Evolutionary conservation across 2,113 vertebrate genomes (phyloP).

Genomic region (Elachura formosa): DNA sequence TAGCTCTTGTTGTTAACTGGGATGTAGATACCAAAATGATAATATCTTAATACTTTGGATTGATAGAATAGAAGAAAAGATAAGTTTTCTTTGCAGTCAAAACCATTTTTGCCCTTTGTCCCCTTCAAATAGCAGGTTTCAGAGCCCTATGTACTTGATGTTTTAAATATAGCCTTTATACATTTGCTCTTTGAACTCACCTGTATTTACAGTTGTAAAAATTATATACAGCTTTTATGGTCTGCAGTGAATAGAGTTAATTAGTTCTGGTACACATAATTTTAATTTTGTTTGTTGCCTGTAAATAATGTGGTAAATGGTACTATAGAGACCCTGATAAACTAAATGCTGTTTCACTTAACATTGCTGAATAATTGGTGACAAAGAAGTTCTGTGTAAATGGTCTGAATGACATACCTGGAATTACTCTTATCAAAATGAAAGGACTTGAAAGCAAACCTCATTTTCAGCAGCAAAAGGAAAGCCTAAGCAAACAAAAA

Average conservation of each 20-base stretch:
- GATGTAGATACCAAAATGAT: neutral
- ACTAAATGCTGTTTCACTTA: slow-evolving; percentile 46
- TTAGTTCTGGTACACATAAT: neutral
- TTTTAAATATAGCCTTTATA: neutral
- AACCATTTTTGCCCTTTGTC: neutral
- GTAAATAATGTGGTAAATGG: slow-evolving; percentile 24
- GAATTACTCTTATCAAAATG: slow-evolving; percentile 24
- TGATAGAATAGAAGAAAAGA: neutral
- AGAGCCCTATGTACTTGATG: neutral
- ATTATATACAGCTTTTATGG: neutral
- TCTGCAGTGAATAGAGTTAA: slow-evolving; percentile 14
- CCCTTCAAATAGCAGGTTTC: neutral
- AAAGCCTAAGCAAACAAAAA: neutral
- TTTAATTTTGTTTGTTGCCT: neutral
- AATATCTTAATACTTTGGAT: neutral
- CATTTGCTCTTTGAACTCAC: neutral
- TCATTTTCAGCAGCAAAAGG: neutral
- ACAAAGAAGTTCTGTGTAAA: slow-evolving; percentile 42
- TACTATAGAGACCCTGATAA: neutral
- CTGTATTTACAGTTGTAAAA: neutral
- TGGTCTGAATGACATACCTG: neutral
- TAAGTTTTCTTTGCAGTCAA: neutral
- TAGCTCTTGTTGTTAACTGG: neutral
- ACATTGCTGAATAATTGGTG: slow-evolving; percentile 39
- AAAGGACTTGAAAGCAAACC: slow-evolving; percentile 27